A percentile compares a stretch with the other conserved stretches of the same genome.
These are phyloP conservation scores for Podiceps cristatus DNA, from an alignment of 2,113 vertebrate genomes.

Conservation along the genomic window DNA sequence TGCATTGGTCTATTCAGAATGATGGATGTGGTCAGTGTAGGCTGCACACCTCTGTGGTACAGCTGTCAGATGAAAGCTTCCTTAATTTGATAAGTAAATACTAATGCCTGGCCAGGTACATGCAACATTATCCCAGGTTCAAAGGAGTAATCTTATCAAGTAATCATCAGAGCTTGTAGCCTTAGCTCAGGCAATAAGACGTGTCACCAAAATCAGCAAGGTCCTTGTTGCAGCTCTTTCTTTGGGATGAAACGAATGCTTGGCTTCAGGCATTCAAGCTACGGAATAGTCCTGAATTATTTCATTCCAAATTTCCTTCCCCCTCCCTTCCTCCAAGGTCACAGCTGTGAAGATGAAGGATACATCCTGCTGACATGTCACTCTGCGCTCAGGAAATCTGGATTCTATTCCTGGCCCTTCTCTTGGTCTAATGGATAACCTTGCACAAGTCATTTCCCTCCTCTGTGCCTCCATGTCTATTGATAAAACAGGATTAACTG, in stretches of 20 bases:
- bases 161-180: background rate
- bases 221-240: background rate
- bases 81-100: constrained; percentile 31
- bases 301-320: background rate
- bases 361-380: constrained; percentile 23
- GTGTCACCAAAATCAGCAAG: background rate
- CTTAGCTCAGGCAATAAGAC: background rate
- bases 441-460: background rate
- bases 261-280: background rate
- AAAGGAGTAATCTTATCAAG: background rate
- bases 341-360: background rate
- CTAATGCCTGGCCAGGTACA: background rate
- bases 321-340: constrained; percentile 21
- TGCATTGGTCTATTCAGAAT: background rate
- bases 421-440: background rate
- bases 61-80: constrained; percentile 4
- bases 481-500: background rate
- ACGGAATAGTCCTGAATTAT: background rate
- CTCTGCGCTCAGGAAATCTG: constrained; percentile 35
- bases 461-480: background rate
- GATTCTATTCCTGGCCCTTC: constrained; percentile 34
- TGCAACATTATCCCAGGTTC: background rate
- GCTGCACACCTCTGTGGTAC: background rate
- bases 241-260: background rate
- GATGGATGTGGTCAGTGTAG: background rate